Evolutionary conservation across 1,140 invertebrate genomes (phyloP).

Genomic region (Delia radicum): DNA sequence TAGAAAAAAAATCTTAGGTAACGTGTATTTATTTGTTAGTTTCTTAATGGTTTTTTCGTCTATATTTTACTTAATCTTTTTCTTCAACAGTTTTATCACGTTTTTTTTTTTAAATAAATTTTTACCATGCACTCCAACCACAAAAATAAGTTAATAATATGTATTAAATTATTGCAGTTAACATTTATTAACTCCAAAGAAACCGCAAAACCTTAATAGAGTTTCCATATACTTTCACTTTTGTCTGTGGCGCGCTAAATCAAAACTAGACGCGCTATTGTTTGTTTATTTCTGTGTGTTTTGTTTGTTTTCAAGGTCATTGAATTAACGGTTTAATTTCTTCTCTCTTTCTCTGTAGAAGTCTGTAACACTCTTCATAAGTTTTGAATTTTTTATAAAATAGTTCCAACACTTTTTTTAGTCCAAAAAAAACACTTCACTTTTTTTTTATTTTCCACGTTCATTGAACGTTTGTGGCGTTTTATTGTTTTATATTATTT

Average conservation of each 20-base stretch:
- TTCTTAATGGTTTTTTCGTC: background rate
- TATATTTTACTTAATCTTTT: background rate
- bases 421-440: too few species aligned
- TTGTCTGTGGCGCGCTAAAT: background rate
- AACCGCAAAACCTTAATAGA: background rate
- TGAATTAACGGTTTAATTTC: slow-evolving; percentile 21
- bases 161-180: too few species aligned
- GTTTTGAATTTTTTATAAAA: too few species aligned
- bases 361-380: too few species aligned
- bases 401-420: too few species aligned
- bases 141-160: too few species aligned
- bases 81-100: too few species aligned
- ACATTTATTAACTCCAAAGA: too few species aligned
- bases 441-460: background rate
- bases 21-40: background rate
- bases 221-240: slow-evolving; percentile 9
- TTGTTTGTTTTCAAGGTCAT: slow-evolving; percentile 41
- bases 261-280: background rate
- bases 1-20: too few species aligned
- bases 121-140: too few species aligned
- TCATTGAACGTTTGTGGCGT: background rate
- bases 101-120: too few species aligned
- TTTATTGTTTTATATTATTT: background rate
- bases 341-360: background rate
- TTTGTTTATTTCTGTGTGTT: background rate